A percentile compares a stretch with the other conserved stretches of the same genome.
These are phyloP conservation scores for Zaprionus capensis DNA, from an alignment of 1,140 invertebrate genomes.

Conservation along the genomic window DNA sequence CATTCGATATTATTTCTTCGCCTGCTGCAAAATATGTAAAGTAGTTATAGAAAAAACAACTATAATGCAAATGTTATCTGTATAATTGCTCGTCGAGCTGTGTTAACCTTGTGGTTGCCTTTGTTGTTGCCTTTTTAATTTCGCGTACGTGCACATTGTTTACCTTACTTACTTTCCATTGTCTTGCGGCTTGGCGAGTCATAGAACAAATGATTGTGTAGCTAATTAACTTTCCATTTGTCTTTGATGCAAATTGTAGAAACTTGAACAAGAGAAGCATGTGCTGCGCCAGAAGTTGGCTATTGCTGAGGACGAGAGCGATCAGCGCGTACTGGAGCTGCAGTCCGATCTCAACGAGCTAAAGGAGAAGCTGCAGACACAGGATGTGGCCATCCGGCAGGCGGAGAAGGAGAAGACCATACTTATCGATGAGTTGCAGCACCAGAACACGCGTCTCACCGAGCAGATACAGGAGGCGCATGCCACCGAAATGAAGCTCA, in stretches of 20 bases:
- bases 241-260: conserved; percentile 86
- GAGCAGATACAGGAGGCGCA: conserved; percentile 93
- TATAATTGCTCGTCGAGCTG: conserved; percentile 37
- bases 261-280: conserved; percentile 97
- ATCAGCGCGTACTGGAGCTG: conserved; percentile 93
- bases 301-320: conserved; percentile 94
- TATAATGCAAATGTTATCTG: conserved; percentile 63
- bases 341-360: conserved; percentile 94
- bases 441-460: conserved; percentile 95
- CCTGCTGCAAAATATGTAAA: conserved; percentile 2
- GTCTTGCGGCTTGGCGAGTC: conserved; percentile 48
- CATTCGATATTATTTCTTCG: conserved; percentile 21
- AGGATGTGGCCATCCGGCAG: conserved; percentile 86
- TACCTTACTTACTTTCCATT: conserved; percentile 71
- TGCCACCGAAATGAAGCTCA: conserved; percentile 91
- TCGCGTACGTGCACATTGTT: conserved; percentile 68
- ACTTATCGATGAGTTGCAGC: conserved; percentile 93
- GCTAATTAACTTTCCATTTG: conserved; percentile 73
- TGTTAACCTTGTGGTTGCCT: conserved; percentile 71
- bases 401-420: conserved; percentile 92
- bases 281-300: conserved; percentile 92
- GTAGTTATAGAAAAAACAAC: conserved; percentile 19
- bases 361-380: conserved; percentile 87
- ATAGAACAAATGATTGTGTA: conserved; percentile 66
- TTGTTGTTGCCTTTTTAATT: conserved; percentile 41